Conservation (phyloP, 2,888 invertebrate genomes). For the Spodoptera littoralis region DNA sequence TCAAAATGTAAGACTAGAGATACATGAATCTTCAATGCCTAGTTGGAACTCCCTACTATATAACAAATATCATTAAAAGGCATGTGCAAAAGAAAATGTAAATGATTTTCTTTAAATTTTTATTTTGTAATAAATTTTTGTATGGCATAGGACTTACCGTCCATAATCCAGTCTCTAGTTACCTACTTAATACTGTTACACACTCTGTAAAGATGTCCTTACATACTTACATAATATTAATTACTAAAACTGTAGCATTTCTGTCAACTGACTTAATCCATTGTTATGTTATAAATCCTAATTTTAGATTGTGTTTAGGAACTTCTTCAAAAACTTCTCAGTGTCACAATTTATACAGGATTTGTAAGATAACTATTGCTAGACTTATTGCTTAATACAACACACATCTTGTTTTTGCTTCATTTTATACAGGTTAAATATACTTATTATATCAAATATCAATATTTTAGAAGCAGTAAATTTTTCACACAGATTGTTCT, state of each 20-base stretch:
- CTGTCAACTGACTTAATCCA: conserved; percentile 20
- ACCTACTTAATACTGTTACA: conserved; percentile 30
- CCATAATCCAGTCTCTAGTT: conserved; percentile 40
- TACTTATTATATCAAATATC: conserved; percentile 24
- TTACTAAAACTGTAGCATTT: conserved; percentile 29
- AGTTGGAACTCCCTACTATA: neutral
- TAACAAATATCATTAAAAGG: neutral
- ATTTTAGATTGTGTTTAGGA: conserved; percentile 24
- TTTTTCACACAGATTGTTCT: conserved; percentile 47
- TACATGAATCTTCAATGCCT: too few species aligned
- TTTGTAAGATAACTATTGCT: conserved; percentile 26
- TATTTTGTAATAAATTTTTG: neutral
- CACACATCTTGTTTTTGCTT: conserved; percentile 59
- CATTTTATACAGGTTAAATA: conserved; percentile 26
- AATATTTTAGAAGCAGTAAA: conserved; percentile 42
- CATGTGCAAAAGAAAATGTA: neutral
- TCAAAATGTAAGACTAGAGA: neutral
- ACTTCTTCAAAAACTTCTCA: conserved; percentile 13
- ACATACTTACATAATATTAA: conserved; percentile 22
- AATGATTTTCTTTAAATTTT: conserved; percentile 1
- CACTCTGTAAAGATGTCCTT: conserved; percentile 26
- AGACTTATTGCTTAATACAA: conserved; percentile 15
- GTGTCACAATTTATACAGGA: conserved; percentile 8
- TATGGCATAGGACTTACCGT: neutral
- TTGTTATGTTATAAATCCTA: conserved; percentile 29